Conservation (phyloP, 2,888 invertebrate species). For the Julus scandinavius region DNA sequence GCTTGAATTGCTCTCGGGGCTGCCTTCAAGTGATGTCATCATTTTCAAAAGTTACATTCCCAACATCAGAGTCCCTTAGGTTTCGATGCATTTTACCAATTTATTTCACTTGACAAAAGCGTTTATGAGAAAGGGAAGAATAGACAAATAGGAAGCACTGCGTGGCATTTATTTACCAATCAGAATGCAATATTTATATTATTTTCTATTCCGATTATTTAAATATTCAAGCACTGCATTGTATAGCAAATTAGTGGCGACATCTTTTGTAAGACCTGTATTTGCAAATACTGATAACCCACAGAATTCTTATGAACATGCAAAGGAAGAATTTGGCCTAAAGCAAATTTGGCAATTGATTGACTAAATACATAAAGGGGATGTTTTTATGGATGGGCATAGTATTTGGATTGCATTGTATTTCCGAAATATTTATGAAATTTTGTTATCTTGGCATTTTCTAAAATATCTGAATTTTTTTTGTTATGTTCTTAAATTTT, state of each 20-base stretch:
- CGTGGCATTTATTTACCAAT: not conserved
- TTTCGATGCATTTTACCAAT: not conserved
- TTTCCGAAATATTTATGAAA: too few species aligned
- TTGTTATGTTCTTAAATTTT: too few species aligned
- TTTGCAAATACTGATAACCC: not conserved
- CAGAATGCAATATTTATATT: not conserved
- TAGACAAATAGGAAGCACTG: not conserved
- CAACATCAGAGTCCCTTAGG: not conserved
- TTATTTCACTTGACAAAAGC: slow-evolving; percentile 24
- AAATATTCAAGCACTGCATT: not conserved
- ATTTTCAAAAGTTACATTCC: slow-evolving; percentile 18
- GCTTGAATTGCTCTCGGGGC: slow-evolving; percentile 28
- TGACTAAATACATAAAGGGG: not conserved
- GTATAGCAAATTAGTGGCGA: not conserved
- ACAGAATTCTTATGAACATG: not conserved
- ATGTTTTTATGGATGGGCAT: not conserved
- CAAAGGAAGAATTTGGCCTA: not conserved
- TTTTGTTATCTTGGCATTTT: too few species aligned
- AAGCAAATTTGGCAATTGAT: not conserved
- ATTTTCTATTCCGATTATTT: not conserved
- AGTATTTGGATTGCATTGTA: too few species aligned
- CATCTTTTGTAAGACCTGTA: not conserved
- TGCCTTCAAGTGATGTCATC: slow-evolving; percentile 28
- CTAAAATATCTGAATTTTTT: too few species aligned
- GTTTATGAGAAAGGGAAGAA: not conserved